phyloP scores from a whole-genome alignment of 2,797 vertebrate species.

The Hypotaenidia philippensis region DNA sequence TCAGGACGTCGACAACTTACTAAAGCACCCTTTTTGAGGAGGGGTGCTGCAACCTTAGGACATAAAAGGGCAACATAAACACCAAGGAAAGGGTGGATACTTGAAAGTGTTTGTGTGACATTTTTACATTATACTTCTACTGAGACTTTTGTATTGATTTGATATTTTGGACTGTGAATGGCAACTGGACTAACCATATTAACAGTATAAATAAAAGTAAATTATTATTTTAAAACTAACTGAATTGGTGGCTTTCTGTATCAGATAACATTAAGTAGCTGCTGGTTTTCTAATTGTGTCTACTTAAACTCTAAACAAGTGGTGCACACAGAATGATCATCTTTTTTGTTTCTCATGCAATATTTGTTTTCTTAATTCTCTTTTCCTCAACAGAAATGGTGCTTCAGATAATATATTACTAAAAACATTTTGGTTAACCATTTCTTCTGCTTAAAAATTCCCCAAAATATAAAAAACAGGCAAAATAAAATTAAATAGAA shows the following conservation, averaged over 20 bases:
- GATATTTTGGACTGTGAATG: not conserved
- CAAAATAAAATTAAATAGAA: not conserved
- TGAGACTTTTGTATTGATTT: not conserved
- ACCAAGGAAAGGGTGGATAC: not conserved
- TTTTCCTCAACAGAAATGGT: not conserved
- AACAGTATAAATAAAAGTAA: not conserved
- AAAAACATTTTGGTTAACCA: not conserved
- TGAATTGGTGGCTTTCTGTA: rapidly evolving
- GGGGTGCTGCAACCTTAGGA: not conserved
- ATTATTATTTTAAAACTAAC: not conserved
- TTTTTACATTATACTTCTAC: not conserved
- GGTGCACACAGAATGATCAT: not conserved
- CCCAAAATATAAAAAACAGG: not conserved
- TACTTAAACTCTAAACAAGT: not conserved
- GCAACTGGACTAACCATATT: not conserved
- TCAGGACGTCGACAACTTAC: not conserved
- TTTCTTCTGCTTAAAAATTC: not conserved
- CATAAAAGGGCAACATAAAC: not conserved
- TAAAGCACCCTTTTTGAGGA: not conserved
- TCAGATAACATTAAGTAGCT: not conserved
- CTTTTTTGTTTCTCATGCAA: not conserved
- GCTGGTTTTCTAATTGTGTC: not conserved
- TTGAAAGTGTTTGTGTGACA: not conserved
- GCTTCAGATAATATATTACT: not conserved
- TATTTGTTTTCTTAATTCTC: not conserved